Conservation (phyloP, 2,888 invertebrate genomes). For the Acanthosepion esculentum region DNA sequence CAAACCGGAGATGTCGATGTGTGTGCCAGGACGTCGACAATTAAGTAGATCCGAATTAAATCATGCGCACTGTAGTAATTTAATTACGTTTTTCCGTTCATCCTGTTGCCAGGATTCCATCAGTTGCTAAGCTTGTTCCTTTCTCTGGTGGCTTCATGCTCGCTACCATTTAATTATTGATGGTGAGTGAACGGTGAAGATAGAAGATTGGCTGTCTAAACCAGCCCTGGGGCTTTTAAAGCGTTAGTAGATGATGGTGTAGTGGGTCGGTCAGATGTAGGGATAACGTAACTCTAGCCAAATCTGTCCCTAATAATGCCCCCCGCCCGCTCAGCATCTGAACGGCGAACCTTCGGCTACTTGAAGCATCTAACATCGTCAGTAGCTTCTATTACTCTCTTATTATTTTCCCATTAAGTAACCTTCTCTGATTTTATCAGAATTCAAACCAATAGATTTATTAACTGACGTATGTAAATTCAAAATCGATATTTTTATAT, state of each 20-base stretch:
- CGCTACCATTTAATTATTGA: neutral
- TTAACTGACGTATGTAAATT: no score
- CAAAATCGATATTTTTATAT: no score
- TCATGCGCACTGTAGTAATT: neutral
- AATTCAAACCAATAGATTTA: neutral
- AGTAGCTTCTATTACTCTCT: neutral
- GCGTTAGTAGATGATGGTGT: neutral
- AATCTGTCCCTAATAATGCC: neutral
- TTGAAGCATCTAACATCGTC: neutral
- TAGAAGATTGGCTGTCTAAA: neutral
- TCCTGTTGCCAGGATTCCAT: constrained; percentile 18
- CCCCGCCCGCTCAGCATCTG: neutral
- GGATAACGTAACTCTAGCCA: neutral
- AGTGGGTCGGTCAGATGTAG: neutral
- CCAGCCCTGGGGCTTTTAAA: neutral
- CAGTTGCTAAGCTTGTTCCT: neutral
- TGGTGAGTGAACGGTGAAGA: neutral
- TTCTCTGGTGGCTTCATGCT: neutral
- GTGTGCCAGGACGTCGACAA: constrained; percentile 11
- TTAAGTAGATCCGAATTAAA: neutral
- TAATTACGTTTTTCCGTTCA: constrained; percentile 15
- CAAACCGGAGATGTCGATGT: neutral
- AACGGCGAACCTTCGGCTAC: neutral
- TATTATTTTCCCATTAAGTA: neutral
- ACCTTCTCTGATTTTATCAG: neutral